phyloP scores from a whole-genome alignment of 2,113 vertebrate species.

The Epinephelus moara region DNA sequence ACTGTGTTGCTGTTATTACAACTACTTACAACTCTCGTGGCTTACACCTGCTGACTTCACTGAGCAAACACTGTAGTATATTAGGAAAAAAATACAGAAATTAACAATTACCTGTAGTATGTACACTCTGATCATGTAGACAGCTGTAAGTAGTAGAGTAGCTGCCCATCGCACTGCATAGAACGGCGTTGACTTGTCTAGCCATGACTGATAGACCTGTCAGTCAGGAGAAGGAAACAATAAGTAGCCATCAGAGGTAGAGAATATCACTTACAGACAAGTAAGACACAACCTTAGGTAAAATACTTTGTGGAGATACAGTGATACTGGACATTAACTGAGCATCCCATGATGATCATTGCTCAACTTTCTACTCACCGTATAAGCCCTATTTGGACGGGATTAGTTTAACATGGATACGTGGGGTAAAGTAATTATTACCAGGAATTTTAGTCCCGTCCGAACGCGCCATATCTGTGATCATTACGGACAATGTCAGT shows the following conservation, averaged over 20 bases:
- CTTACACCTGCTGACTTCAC: background rate
- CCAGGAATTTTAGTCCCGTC: too few relatives aligned
- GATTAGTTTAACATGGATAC: too few relatives aligned
- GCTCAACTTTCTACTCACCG: background rate
- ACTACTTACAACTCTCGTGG: background rate
- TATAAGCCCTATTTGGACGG: too few relatives aligned
- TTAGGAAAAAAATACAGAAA: background rate
- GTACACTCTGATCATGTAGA: slow-evolving; percentile 99
- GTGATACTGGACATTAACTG: background rate
- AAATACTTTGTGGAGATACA: background rate
- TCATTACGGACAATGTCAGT: too few relatives aligned
- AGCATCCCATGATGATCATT: background rate
- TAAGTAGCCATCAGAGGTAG: background rate
- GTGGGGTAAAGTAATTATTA: too few relatives aligned
- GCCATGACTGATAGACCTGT: slow-evolving; percentile 97
- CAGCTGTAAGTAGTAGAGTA: slow-evolving; percentile 91
- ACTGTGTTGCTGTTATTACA: background rate
- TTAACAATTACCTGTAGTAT: slow-evolving; percentile 91
- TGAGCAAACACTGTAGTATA: background rate
- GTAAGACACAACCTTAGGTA: background rate
- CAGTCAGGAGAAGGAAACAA: background rate
- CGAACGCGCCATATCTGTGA: too few relatives aligned
- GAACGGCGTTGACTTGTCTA: slow-evolving; percentile 98
- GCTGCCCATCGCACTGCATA: slow-evolving; percentile 91
- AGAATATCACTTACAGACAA: background rate